phyloP scores from a whole-genome alignment of 2,797 vertebrate genomes.

The Lerista edwardsae region DNA sequence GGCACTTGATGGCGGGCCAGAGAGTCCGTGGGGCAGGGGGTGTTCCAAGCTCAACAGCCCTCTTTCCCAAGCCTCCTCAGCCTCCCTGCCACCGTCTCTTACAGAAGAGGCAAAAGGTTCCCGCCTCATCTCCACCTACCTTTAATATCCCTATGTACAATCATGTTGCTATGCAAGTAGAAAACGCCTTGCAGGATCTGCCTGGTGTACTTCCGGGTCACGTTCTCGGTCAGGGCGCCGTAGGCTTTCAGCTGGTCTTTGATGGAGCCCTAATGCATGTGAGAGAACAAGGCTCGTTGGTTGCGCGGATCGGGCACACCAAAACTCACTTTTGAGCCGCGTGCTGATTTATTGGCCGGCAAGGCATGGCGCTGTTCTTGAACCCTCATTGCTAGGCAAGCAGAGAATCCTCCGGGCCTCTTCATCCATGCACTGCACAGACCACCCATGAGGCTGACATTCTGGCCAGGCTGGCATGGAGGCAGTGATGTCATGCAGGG shows the following conservation, averaged over 20 bases:
- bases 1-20: background rate
- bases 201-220: conserved; percentile 89
- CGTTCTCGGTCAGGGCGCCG: conserved; percentile 91
- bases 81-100: background rate
- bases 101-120: accelerated
- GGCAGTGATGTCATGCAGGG: too few species aligned
- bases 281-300: accelerated
- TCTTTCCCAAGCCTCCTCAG: background rate
- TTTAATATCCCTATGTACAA: conserved; percentile 95
- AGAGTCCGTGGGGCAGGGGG: background rate
- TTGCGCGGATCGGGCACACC: too few species aligned
- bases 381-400: background rate
- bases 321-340: too few species aligned
- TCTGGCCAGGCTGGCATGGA: too few species aligned
- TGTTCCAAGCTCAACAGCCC: background rate
- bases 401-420: background rate
- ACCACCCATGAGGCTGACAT: background rate
- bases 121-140: conserved; percentile 70
- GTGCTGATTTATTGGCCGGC: background rate
- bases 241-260: conserved; percentile 90
- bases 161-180: conserved; percentile 95
- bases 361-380: background rate
- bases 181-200: conserved; percentile 93
- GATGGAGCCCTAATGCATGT: conserved; percentile 71
- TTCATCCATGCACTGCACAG: background rate